Percentiles rank a stretch among this genome's conserved stretches.
Evolutionary conservation across 2,797 vertebrate genomes (phyloP).

Genomic region (Sus cebifrons): DNA sequence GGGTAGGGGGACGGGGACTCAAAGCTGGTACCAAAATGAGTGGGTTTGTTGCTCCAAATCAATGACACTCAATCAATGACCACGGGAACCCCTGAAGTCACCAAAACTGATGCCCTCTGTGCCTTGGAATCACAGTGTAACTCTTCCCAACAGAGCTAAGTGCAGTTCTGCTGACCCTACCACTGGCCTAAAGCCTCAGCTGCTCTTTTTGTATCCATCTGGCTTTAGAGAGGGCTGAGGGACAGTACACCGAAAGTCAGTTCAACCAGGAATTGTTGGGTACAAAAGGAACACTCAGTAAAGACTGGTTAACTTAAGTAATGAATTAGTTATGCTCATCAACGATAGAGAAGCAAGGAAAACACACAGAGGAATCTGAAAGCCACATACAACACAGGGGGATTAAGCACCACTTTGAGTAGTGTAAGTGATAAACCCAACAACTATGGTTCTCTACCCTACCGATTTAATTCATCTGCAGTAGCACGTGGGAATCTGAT

Average conservation of each 20-base stretch:
- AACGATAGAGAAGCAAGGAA: not conserved
- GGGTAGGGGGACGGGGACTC: not conserved
- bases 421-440: not conserved
- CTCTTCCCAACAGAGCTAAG: not conserved
- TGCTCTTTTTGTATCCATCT: not conserved
- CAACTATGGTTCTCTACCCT: not conserved
- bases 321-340: not conserved
- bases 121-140: not conserved
- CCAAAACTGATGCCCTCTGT: not conserved
- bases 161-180: not conserved
- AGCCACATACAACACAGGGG: accelerated
- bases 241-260: not conserved
- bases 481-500: not conserved
- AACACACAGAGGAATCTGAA: not conserved
- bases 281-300: not conserved
- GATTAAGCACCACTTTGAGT: not conserved
- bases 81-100: not conserved
- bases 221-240: not conserved
- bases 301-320: not conserved
- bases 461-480: not conserved
- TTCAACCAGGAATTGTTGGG: not conserved
- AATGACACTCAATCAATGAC: not conserved
- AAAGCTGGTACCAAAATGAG: not conserved
- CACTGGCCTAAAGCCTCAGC: not conserved
- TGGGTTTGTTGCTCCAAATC: not conserved